Evolutionary conservation across 2,113 vertebrate genomes (phyloP).

Genomic region (Marmota flaviventris): DNA sequence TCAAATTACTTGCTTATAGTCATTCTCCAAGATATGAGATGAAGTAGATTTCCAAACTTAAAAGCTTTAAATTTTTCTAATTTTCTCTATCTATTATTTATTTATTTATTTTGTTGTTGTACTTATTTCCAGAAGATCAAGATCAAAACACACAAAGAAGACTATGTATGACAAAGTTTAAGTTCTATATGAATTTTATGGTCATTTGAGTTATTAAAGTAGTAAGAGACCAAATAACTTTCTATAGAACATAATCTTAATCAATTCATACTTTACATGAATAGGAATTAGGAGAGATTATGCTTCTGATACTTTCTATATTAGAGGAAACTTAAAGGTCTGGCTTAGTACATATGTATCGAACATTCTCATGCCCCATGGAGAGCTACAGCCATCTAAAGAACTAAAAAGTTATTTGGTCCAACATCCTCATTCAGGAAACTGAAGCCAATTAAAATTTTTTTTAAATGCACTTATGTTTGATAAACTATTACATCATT

Average conservation of each 20-base stretch:
- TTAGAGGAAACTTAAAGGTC: neutral
- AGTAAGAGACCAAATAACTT: conserved; percentile 41
- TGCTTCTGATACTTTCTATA: neutral
- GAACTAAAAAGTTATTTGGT: neutral
- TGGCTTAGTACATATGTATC: neutral
- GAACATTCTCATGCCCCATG: neutral
- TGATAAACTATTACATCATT: neutral
- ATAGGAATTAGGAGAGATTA: neutral
- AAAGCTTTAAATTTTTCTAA: neutral
- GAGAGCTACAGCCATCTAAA: neutral
- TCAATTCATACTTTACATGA: neutral
- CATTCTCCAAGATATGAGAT: neutral
- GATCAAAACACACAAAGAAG: conserved; percentile 4
- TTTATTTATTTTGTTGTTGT: neutral
- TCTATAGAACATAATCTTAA: neutral
- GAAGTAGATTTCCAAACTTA: neutral
- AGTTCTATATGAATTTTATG: neutral
- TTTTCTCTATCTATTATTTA: neutral
- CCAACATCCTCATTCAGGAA: neutral
- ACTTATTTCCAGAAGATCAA: conserved; percentile 11
- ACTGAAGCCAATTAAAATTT: neutral
- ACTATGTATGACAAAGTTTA: neutral
- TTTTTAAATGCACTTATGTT: neutral
- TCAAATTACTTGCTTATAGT: neutral
- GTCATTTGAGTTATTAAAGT: neutral